These are phyloP conservation scores for Callithrix jacchus DNA, from an alignment of 2,113 vertebrate species.

Conservation along the genomic window DNA sequence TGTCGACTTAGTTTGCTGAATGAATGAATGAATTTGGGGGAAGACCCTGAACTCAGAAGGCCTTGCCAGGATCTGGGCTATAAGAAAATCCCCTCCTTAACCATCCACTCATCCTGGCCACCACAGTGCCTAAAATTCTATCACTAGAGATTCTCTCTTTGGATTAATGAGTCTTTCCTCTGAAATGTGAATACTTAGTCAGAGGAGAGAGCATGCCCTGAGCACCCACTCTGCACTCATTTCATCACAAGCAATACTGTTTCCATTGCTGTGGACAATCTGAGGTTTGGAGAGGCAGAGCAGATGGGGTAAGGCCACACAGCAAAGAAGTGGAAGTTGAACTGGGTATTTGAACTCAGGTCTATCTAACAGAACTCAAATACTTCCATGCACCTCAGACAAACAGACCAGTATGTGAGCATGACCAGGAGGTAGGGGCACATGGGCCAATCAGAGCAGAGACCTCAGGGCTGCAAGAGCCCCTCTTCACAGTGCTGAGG, in stretches of 20 bases:
- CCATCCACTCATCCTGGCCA: not conserved
- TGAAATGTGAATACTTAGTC: not conserved
- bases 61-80: not conserved
- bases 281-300: not conserved
- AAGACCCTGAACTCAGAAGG: not conserved
- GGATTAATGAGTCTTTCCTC: not conserved
- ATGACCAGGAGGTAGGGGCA: accelerated
- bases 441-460: not conserved
- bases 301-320: not conserved
- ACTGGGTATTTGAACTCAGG: not conserved
- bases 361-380: not conserved
- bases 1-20: not conserved
- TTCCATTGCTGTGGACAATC: too few species aligned
- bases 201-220: not conserved
- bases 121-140: not conserved
- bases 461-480: not conserved
- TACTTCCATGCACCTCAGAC: not conserved
- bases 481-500: not conserved
- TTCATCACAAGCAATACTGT: not conserved
- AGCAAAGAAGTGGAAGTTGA: not conserved
- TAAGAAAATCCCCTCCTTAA: not conserved
- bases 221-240: not conserved
- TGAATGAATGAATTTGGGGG: not conserved
- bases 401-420: not conserved
- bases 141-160: not conserved